These are phyloP conservation scores for Zosterops borbonicus DNA, from an alignment of 2,113 vertebrate species.

Conservation along the genomic window DNA sequence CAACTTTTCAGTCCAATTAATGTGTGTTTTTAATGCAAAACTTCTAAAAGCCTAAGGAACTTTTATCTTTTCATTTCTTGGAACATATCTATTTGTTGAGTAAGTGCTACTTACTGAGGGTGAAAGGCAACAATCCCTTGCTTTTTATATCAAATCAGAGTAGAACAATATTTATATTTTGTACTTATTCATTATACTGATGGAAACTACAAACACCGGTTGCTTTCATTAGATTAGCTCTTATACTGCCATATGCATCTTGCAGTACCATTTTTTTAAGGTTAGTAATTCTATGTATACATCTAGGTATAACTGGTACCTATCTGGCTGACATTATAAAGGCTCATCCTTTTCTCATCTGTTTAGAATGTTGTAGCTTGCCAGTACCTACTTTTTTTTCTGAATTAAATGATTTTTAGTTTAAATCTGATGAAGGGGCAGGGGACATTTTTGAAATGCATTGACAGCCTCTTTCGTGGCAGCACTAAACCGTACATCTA, in stretches of 20 bases:
- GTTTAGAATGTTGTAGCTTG: constrained; percentile 55
- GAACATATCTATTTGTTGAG: not conserved
- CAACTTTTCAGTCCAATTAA: not conserved
- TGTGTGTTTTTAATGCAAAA: not conserved
- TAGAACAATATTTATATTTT: constrained; percentile 52
- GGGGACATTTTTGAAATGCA: constrained; percentile 8
- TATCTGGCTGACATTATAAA: not conserved
- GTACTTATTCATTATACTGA: constrained; percentile 62
- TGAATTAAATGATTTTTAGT: constrained; percentile 75
- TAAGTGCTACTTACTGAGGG: not conserved
- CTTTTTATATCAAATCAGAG: constrained; percentile 37
- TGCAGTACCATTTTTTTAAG: not conserved
- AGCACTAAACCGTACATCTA: not conserved
- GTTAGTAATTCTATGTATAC: constrained; percentile 39
- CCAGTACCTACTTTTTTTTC: constrained; percentile 60
- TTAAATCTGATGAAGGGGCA: constrained; percentile 31
- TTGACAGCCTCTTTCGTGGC: not conserved
- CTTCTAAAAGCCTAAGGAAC: not conserved
- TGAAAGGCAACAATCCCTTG: constrained; percentile 19
- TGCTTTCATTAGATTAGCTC: constrained; percentile 25
- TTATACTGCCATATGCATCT: not conserved
- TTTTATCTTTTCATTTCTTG: not conserved
- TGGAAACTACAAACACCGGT: constrained; percentile 32
- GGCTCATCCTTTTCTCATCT: not conserved
- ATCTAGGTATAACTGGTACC: not conserved